These are phyloP conservation scores for Enhydra lutris DNA, from an alignment of 2,113 vertebrate genomes.

Conservation along the genomic window DNA sequence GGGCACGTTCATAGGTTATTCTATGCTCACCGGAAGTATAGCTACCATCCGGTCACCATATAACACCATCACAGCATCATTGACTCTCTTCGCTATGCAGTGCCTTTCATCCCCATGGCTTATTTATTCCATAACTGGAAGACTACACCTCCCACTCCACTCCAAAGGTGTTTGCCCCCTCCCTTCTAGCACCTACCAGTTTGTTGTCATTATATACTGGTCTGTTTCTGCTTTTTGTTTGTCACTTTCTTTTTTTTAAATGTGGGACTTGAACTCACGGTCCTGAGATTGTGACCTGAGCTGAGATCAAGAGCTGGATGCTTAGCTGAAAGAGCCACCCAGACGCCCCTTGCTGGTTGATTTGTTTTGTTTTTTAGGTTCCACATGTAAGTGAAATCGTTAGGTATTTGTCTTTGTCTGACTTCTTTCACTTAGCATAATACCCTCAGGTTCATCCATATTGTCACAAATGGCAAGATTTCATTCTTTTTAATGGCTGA, in stretches of 20 bases:
- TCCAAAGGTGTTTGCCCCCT: neutral
- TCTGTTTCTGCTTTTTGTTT: neutral
- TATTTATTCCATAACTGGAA: neutral
- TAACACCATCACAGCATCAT: too few relatives aligned
- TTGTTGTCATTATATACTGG: neutral
- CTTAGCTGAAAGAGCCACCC: neutral
- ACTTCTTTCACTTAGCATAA: neutral
- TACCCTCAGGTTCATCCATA: neutral
- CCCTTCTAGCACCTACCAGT: neutral
- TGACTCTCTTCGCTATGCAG: neutral
- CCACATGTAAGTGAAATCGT: neutral
- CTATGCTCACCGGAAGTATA: neutral
- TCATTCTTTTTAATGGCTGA: neutral
- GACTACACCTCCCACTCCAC: neutral
- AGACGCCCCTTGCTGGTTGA: neutral
- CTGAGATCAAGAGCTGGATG: neutral
- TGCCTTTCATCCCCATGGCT: neutral
- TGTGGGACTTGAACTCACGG: neutral
- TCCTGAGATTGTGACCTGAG: neutral
- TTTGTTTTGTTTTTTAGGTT: neutral
- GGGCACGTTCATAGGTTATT: too few relatives aligned
- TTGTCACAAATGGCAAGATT: neutral
- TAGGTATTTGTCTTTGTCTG: neutral
- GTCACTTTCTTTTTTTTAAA: neutral
- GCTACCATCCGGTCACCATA: neutral